phyloP scores from a whole-genome alignment of 1,140 invertebrate genomes.

The Hyles euphorbiae region DNA sequence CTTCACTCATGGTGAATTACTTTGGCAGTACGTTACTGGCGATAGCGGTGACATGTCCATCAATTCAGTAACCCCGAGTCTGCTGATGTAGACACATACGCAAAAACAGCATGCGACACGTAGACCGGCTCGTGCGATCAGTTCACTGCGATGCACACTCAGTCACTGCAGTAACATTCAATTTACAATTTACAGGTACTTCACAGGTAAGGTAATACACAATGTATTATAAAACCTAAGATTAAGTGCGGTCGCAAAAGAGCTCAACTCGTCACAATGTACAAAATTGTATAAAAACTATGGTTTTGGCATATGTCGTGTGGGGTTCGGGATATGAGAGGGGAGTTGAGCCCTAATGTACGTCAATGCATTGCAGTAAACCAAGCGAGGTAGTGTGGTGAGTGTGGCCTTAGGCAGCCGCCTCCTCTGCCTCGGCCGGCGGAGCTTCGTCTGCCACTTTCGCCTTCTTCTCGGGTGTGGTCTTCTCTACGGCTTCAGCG shows the following conservation, averaged over 20 bases:
- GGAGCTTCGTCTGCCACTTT: slow-evolving; percentile 80
- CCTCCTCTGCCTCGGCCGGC: slow-evolving; percentile 78
- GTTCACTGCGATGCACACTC: slow-evolving; percentile 67
- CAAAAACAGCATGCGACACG: slow-evolving; percentile 63
- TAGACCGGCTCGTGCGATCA: slow-evolving; percentile 46
- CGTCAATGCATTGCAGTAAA: slow-evolving; percentile 70
- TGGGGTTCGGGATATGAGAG: slow-evolving; percentile 31
- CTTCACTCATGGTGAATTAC: slow-evolving; percentile 64
- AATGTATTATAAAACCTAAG: slow-evolving; percentile 65
- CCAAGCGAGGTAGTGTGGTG: slow-evolving; percentile 40
- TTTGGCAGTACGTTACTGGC: slow-evolving; percentile 72
- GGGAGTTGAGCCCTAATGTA: slow-evolving; percentile 65
- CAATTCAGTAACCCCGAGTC: slow-evolving; percentile 55
- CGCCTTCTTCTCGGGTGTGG: slow-evolving; percentile 83
- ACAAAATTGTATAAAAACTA: slow-evolving; percentile 58
- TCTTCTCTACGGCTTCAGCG: slow-evolving; percentile 75
- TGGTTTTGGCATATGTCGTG: slow-evolving; percentile 42
- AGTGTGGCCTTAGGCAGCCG: slow-evolving; percentile 76
- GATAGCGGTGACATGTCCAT: slow-evolving; percentile 39
- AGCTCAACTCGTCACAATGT: slow-evolving; percentile 53
- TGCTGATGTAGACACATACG: slow-evolving; percentile 63
- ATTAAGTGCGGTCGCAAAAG: slow-evolving; percentile 56
- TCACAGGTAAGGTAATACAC: slow-evolving; percentile 68
- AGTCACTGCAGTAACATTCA: slow-evolving; percentile 54
- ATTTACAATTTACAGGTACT: slow-evolving; percentile 75